Conservation (phyloP, 2,797 vertebrate genomes). For the Sebastes alutus region DNA sequence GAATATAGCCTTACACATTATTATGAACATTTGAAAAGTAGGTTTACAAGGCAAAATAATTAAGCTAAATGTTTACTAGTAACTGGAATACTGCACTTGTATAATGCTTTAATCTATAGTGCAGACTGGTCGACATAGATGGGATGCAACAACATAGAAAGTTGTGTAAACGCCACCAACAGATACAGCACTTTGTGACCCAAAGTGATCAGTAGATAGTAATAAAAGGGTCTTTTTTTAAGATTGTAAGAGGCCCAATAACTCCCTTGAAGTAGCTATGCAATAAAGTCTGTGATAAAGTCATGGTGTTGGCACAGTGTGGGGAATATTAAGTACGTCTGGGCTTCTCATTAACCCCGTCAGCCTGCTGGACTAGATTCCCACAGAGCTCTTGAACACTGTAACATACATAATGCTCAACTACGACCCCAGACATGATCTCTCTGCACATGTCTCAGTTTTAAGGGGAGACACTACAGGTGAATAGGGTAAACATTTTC, state of each 20-base stretch:
- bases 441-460: not conserved
- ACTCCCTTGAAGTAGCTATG: not conserved
- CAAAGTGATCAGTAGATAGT: not conserved
- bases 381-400: conserved; percentile 23
- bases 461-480: no score
- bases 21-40: not conserved
- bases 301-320: conserved; percentile 38
- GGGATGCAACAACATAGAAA: not conserved
- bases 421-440: not conserved
- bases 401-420: conserved; percentile 28
- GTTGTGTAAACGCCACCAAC: not conserved
- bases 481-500: no score
- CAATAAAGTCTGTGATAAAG: conserved; percentile 41
- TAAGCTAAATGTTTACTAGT: not conserved
- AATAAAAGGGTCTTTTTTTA: not conserved
- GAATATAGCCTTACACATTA: not conserved
- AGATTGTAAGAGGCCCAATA: not conserved
- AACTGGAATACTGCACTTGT: not conserved
- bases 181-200: not conserved
- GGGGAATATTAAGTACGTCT: conserved; percentile 65
- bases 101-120: not conserved
- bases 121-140: not conserved
- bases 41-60: not conserved
- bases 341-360: conserved; percentile 73
- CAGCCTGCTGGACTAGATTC: conserved; percentile 28